Base-by-base conservation (phyloP, 2,888 invertebrate species). In the Deilephila elpenor region DNA sequence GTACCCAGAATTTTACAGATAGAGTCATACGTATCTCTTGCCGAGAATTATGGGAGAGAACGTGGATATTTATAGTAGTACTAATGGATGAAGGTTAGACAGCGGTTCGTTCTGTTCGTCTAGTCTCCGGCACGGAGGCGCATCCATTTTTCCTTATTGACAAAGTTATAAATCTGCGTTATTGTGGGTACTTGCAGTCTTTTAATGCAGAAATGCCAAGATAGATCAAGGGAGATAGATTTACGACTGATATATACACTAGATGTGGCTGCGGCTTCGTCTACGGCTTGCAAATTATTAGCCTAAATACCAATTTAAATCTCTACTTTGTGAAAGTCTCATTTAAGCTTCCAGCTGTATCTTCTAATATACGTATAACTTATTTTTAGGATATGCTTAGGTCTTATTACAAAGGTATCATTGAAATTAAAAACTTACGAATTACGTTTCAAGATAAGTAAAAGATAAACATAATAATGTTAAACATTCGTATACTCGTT, bases 21-120 rank as follows among this genome's bases (percentile, higher is more conserved):
- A 84, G 82, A 89, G 88, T 83, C 86, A 87, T 88, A 88, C 83
- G 84, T 88, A 88, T 86, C 84, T 87, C 79, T 73, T 77, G 78
- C 72, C 62, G 77, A 86, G 86, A 89, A 84, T 87, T 88, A 88
- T 88, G 86, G 80, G 84, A 84, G 82, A 73, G 78, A 80, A 77
- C 79, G 73, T 73, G 78, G 81, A 85, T 87, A 88, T 86, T 87
- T 89, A 88, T 89, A 83, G 86, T 82, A 83, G 76, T 75, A 73
- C 82, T 88, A 86, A 87, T 85, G 80, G 80, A 84, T 83, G 82
- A 74, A 80, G 75, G 62, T 71, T 61, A 56, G 51, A 67, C 77
- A 76, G 72, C 77, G 74, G 76, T 79, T 80, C 76, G 76, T 79
- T 81, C 77, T 77, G 74, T 75, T 76, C 53, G 73, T 71, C 73